A percentile compares a stretch with the other conserved stretches of the same genome.
Evolutionary conservation across 2,797 vertebrate genomes (phyloP).

Genomic region (Catostomus latipinnis): DNA sequence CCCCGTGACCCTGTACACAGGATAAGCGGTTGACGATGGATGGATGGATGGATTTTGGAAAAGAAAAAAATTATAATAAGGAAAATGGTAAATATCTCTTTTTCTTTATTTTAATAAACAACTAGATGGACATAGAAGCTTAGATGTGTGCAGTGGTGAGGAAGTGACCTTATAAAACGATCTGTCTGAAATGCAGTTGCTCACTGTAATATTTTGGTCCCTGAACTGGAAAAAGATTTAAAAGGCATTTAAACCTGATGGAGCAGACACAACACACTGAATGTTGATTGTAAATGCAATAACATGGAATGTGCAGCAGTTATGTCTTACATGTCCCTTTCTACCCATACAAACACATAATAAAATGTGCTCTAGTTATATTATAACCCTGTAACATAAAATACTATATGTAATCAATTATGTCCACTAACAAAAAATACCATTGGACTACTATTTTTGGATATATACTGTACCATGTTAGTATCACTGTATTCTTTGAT

Average conservation of each 20-base stretch:
- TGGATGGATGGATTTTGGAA: slow-evolving; percentile 15
- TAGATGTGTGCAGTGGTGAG: slow-evolving; percentile 42
- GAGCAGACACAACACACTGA: slow-evolving; percentile 23
- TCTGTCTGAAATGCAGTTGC: slow-evolving; percentile 66
- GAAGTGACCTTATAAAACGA: slow-evolving; percentile 75
- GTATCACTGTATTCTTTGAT: too few relatives aligned
- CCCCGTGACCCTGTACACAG: too few relatives aligned
- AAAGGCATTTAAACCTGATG: slow-evolving; percentile 48
- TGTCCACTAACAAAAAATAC: background rate
- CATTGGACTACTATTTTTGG: too few relatives aligned
- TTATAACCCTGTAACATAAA: slow-evolving; percentile 36
- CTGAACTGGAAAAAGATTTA: slow-evolving; percentile 59
- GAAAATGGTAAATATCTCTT: background rate
- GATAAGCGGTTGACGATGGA: too few relatives aligned
- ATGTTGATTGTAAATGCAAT: slow-evolving; percentile 31
- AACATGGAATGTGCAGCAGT: slow-evolving; percentile 24
- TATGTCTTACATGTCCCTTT: slow-evolving; percentile 19
- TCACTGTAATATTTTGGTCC: slow-evolving; percentile 49
- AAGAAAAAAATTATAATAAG: slow-evolving; percentile 4
- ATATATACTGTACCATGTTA: too few relatives aligned
- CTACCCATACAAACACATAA: slow-evolving; percentile 46
- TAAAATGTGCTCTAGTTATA: slow-evolving; percentile 59
- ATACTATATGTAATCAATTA: background rate
- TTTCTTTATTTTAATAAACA: background rate
- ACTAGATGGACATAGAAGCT: background rate